phyloP scores from a whole-genome alignment of 2,113 vertebrate genomes.

The Callorhinus ursinus region DNA sequence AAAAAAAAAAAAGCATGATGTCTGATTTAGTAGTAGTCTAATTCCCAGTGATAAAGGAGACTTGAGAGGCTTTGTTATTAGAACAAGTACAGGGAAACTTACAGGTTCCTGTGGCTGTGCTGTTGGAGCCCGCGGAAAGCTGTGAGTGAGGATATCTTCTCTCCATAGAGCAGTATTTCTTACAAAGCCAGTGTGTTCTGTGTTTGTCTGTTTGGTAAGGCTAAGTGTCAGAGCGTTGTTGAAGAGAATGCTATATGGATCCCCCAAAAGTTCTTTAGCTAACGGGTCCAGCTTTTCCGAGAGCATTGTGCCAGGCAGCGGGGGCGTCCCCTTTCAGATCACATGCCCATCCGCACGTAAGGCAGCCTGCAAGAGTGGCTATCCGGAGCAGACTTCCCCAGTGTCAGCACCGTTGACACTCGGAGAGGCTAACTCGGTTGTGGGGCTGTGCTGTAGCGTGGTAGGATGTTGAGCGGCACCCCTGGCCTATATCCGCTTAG shows the following conservation, averaged over 20 bases:
- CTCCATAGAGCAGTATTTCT: not conserved
- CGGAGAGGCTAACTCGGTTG: not conserved
- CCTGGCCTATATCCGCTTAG: not conserved
- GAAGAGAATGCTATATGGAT: slow-evolving; percentile 33
- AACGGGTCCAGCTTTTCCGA: not conserved
- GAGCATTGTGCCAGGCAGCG: not conserved
- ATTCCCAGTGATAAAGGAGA: not conserved
- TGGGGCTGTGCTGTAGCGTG: too few species aligned
- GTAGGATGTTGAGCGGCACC: not conserved
- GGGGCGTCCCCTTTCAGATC: not conserved
- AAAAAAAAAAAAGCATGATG: not conserved
- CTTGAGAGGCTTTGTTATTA: not conserved
- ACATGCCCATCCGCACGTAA: not conserved
- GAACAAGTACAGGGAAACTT: not conserved
- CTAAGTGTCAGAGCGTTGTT: not conserved
- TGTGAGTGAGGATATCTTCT: not conserved
- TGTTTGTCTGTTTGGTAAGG: slow-evolving; percentile 38
- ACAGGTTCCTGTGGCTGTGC: not conserved
- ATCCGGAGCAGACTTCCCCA: not conserved
- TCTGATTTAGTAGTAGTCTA: not conserved
- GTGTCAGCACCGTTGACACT: rapidly evolving
- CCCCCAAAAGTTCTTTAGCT: not conserved
- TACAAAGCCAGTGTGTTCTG: not conserved
- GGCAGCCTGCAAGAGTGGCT: not conserved
- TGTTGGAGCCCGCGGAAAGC: not conserved